Evolutionary conservation across 2,113 vertebrate species (phyloP).

Genomic region (Mus pahari): DNA sequence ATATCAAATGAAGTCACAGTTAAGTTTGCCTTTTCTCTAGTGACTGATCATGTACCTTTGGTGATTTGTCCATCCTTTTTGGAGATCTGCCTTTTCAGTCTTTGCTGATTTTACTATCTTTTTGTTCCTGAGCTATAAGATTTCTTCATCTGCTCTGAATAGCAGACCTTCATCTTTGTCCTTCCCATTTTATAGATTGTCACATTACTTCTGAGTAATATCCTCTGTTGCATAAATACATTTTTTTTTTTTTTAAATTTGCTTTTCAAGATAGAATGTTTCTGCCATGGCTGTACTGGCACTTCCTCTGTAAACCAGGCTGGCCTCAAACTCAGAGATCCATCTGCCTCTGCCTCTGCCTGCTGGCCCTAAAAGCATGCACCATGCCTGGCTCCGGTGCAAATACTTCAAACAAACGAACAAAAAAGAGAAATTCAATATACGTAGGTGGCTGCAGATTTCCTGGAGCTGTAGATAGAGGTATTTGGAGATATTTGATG

Average conservation of each 20-base stretch:
- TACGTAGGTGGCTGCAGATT: not conserved
- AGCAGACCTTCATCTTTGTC: not conserved
- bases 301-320: not conserved
- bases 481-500: not conserved
- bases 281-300: not conserved
- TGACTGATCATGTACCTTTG: conserved; percentile 1
- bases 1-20: not conserved
- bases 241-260: not conserved
- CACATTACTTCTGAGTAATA: not conserved
- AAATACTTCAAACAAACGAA: not conserved
- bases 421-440: no score
- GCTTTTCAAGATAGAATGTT: not conserved
- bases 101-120: not conserved
- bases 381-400: not conserved
- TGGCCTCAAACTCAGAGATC: not conserved
- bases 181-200: not conserved
- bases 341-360: not conserved
- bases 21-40: conserved; percentile 1
- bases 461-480: not conserved
- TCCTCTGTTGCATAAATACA: not conserved
- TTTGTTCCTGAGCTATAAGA: not conserved
- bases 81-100: not conserved
- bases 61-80: not conserved
- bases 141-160: not conserved
- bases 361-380: not conserved